Evolutionary conservation across 2,888 invertebrate genomes (phyloP).

Genomic region (Diploptera punctata): DNA sequence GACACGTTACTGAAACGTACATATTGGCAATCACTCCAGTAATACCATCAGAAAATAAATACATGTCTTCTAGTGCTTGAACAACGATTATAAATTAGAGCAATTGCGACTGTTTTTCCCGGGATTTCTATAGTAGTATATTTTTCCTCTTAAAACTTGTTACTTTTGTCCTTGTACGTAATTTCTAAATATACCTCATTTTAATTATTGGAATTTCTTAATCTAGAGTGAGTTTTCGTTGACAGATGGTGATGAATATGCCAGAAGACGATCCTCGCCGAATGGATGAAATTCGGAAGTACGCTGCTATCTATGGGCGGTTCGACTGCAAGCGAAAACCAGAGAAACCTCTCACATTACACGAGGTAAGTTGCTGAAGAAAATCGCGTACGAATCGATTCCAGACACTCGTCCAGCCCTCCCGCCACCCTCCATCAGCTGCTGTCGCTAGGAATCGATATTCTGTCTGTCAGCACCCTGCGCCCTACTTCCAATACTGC

Average conservation of each 20-base stretch:
- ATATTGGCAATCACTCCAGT: too few species aligned
- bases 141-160: too few species aligned
- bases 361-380: constrained; percentile 70
- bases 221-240: background rate
- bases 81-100: too few species aligned
- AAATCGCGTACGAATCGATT: background rate
- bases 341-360: constrained; percentile 94
- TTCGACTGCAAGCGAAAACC: constrained; percentile 97
- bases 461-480: too few species aligned
- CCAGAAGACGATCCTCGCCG: constrained; percentile 84
- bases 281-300: constrained; percentile 94
- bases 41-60: too few species aligned
- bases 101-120: too few species aligned
- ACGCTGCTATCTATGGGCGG: constrained; percentile 96
- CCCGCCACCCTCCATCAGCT: background rate
- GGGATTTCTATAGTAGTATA: too few species aligned
- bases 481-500: background rate
- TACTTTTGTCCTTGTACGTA: too few species aligned
- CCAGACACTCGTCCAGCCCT: background rate
- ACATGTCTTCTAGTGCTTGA: too few species aligned
- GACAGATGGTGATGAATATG: constrained; percentile 86
- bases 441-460: background rate
- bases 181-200: too few species aligned
- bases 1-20: too few species aligned
- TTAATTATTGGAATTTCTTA: too few species aligned